Evolutionary conservation across 2,113 vertebrate genomes (phyloP), one percentile per base, ranked within the genome.

Genomic region (Xiphorhynchus elegans): DNA sequence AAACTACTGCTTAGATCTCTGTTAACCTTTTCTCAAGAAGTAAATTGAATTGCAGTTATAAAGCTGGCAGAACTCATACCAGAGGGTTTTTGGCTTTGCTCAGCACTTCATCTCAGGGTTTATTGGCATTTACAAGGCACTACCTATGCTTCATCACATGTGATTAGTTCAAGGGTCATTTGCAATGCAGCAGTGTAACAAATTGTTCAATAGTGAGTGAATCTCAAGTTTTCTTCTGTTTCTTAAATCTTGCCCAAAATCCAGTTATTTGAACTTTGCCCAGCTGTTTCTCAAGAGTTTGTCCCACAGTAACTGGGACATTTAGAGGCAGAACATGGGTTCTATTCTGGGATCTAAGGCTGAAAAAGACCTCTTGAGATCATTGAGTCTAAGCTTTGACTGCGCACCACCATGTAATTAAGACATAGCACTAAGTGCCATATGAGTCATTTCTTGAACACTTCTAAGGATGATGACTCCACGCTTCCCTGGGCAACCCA

Each of bases 21-120:
- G 55, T 93, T 96, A 96, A 93, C 83, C 83, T 93, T 87, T 91
- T 86, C 63, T 90, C 39, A 83, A 77, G 39, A 88, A 86, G 42
- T 84, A 80, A 92, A 96, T 88, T 39, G 83, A 92, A 78, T 81
- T 95, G 86, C 83, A 74, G 72, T 94, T 86, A 59, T 17, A 77
- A 95, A 88, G 29, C 72, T 96, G 90, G 67, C 55, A 90, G 85
- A 90, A 86, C 50, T 90, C 67, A 46, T 20, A 66, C 39, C 63
- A 69, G 40, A 73, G 55, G 59, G 42, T 6, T 90, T 95, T 94
- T 93, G 23, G 47, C 74, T 91, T 89, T 5, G 4, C 56, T 96
- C 72, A 86, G 85, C 79, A 77, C 72, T 88, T 94, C 63, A 53
- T 88, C 72, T 86, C 4, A 0, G 68, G 21, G 35, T 89, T 90